These are phyloP conservation scores for Nyctibius bracteatus DNA, from an alignment of 2,113 vertebrate genomes.

Conservation along the genomic window DNA sequence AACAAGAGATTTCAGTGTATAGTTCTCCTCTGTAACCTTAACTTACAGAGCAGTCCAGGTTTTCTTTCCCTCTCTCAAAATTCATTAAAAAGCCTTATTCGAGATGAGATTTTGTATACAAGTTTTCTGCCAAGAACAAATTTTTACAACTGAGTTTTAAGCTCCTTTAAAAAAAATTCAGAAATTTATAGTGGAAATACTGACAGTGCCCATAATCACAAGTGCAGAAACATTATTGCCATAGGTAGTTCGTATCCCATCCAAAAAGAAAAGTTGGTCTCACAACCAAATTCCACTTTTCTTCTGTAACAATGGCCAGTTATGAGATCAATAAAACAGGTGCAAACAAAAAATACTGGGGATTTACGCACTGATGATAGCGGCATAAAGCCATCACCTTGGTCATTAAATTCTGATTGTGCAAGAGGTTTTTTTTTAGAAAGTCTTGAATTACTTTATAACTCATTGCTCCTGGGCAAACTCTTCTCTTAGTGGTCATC, in stretches of 20 bases:
- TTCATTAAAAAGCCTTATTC: slow-evolving; percentile 21
- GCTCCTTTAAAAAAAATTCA: slow-evolving; percentile 12
- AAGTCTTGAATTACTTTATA: neutral
- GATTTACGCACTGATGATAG: neutral
- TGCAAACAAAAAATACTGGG: slow-evolving; percentile 33
- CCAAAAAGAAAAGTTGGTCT: slow-evolving; percentile 42
- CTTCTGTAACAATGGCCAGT: slow-evolving; percentile 5
- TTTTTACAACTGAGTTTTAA: slow-evolving; percentile 72
- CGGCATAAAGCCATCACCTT: neutral
- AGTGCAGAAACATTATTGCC: slow-evolving; percentile 44
- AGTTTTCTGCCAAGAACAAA: slow-evolving; percentile 64
- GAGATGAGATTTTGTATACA: slow-evolving; percentile 64
- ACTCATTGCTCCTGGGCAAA: neutral
- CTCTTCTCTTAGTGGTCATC: neutral
- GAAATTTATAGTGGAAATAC: slow-evolving; percentile 72
- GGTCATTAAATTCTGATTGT: neutral
- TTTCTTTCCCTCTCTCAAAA: slow-evolving; percentile 1
- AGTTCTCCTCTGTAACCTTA: neutral
- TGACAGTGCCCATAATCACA: slow-evolving; percentile 54
- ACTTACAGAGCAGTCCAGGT: neutral
- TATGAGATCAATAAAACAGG: slow-evolving; percentile 42
- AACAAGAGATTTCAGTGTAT: neutral
- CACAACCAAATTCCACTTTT: neutral
- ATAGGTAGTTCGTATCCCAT: slow-evolving; percentile 40
- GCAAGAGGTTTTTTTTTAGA: neutral